These are phyloP conservation scores for Chloebia gouldiae DNA, from an alignment of 2,113 vertebrate species.

Conservation along the genomic window DNA sequence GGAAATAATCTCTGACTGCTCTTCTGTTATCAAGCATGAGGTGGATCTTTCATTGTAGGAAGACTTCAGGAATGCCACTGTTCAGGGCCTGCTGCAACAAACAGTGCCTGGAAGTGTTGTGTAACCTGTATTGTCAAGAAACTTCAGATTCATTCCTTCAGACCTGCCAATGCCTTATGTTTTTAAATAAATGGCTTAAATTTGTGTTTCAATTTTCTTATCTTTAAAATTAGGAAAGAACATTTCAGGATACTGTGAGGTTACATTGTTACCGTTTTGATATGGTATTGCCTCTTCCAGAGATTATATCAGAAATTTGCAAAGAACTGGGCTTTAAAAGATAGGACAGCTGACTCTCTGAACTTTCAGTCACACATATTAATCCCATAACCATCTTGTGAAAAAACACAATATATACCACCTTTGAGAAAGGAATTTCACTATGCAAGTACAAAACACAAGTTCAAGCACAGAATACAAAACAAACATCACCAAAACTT, in stretches of 20 bases:
- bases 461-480: neutral
- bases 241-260: neutral
- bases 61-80: neutral
- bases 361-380: neutral
- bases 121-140: neutral
- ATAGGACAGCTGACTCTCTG: neutral
- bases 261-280: neutral
- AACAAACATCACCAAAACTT: neutral
- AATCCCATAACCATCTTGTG: neutral
- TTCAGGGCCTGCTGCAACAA: neutral
- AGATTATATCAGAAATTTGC: neutral
- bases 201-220: neutral
- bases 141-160: neutral
- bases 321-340: neutral
- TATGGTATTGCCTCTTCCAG: neutral
- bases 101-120: neutral
- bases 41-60: neutral
- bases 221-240: neutral
- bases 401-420: neutral
- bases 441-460: neutral
- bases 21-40: neutral
- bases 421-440: neutral
- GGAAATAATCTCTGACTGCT: neutral
- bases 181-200: neutral
- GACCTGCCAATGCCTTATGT: neutral